phyloP scores from a whole-genome alignment of 2,888 invertebrate species.

The Lordiphosa andalusiaca region DNA sequence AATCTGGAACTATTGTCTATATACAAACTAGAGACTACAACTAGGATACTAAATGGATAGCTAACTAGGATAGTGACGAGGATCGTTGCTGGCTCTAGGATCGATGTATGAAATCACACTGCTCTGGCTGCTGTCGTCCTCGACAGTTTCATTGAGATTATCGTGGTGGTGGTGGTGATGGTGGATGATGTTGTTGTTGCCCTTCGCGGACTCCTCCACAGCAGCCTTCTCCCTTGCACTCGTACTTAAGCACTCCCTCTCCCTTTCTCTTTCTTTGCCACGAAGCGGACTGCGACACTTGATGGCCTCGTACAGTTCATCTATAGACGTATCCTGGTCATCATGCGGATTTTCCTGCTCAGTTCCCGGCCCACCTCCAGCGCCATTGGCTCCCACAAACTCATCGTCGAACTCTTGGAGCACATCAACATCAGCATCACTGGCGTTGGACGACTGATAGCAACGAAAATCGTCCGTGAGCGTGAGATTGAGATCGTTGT shows the following conservation, averaged over 20 bases:
- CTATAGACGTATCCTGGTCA: constrained; percentile 80
- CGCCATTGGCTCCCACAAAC: constrained; percentile 41
- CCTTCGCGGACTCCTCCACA: neutral
- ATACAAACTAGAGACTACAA: constrained; percentile 13
- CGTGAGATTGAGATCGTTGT: constrained; percentile 81
- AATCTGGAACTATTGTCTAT: constrained; percentile 11
- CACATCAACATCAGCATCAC: constrained; percentile 77
- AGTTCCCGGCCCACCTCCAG: constrained; percentile 47
- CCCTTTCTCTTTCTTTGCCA: constrained; percentile 20
- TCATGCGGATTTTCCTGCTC: constrained; percentile 48
- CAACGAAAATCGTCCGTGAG: constrained; percentile 80
- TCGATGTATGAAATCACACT: constrained; percentile 80
- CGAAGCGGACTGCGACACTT: constrained; percentile 71
- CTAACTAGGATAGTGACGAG: constrained; percentile 51
- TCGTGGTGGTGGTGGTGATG: constrained; percentile 40
- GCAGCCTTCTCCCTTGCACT: constrained; percentile 17
- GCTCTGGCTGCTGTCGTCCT: constrained; percentile 80
- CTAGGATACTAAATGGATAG: constrained; percentile 11
- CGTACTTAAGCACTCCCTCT: constrained; percentile 31
- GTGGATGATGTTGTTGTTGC: constrained; percentile 17
- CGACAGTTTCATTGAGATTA: constrained; percentile 72
- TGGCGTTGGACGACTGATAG: constrained; percentile 80
- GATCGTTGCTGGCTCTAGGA: constrained; percentile 62
- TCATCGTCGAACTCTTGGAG: constrained; percentile 79
- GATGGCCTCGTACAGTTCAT: constrained; percentile 87